These are phyloP conservation scores for Neoaliturus tenellus DNA, from an alignment of 2,888 invertebrate genomes.

Conservation along the genomic window DNA sequence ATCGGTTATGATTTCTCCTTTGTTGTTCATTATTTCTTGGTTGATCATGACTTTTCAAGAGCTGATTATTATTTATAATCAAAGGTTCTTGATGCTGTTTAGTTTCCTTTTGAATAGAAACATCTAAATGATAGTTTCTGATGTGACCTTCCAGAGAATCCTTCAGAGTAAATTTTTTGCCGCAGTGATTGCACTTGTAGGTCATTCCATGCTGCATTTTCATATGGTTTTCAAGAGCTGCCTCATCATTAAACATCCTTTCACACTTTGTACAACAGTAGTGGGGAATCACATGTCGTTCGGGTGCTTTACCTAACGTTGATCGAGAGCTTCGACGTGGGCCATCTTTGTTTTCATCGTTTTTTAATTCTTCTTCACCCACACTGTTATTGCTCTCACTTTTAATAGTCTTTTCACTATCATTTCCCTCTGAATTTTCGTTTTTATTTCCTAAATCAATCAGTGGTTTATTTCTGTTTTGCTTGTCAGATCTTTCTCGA, in stretches of 20 bases:
- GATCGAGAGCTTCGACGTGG: background rate
- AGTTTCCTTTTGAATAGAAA: background rate
- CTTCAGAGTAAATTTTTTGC: background rate
- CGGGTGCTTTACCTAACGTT: background rate
- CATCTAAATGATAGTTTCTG: background rate
- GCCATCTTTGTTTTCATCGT: background rate
- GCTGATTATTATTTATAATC: background rate
- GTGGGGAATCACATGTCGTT: slow-evolving; percentile 20
- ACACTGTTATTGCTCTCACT: background rate
- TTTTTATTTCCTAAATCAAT: background rate
- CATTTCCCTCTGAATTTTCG: background rate
- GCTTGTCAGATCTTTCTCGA: background rate
- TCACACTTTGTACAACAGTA: slow-evolving; percentile 22
- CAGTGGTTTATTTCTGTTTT: background rate
- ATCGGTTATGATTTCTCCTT: background rate
- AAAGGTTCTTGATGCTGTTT: background rate
- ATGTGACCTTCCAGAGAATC: background rate
- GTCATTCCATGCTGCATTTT: background rate
- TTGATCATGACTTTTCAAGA: background rate
- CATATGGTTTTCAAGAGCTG: background rate
- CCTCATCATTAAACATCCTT: slow-evolving; percentile 7
- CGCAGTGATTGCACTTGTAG: slow-evolving; percentile 18
- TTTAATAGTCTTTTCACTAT: background rate
- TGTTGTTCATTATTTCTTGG: background rate
- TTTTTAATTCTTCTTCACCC: background rate